These are phyloP conservation scores for Thera britannica DNA, from an alignment of 2,888 invertebrate species.

Conservation along the genomic window DNA sequence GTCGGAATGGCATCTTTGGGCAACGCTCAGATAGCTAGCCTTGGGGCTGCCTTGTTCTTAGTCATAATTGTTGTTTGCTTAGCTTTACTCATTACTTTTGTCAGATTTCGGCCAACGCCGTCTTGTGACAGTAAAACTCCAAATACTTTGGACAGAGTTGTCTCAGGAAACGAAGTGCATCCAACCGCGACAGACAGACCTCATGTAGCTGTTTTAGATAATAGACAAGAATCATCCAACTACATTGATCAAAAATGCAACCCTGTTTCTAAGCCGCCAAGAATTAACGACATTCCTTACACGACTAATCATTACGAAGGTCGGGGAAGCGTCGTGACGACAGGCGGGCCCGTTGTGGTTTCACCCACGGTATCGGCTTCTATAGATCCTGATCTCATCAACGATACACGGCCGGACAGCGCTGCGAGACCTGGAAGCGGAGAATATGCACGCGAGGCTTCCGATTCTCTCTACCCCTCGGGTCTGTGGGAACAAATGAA, in stretches of 20 bases:
- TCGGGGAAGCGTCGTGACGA: slow-evolving; percentile 86
- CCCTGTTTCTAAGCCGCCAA: slow-evolving; percentile 89
- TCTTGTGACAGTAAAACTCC: slow-evolving; percentile 91
- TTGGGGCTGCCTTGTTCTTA: slow-evolving; percentile 92
- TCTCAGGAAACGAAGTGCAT: slow-evolving; percentile 84
- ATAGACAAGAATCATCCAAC: slow-evolving; percentile 74
- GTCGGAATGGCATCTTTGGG: slow-evolving; percentile 93
- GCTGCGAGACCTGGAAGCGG: slow-evolving; percentile 87
- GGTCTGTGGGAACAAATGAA: slow-evolving; percentile 90
- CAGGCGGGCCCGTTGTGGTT: slow-evolving; percentile 87
- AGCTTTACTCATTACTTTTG: slow-evolving; percentile 88
- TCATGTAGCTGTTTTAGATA: slow-evolving; percentile 84
- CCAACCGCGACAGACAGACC: slow-evolving; percentile 80
- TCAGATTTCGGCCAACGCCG: slow-evolving; percentile 90
- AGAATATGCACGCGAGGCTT: slow-evolving; percentile 90
- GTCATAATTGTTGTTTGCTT: slow-evolving; percentile 90
- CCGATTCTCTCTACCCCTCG: slow-evolving; percentile 91
- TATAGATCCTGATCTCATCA: slow-evolving; percentile 94
- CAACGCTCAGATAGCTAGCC: slow-evolving; percentile 93
- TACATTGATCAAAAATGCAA: slow-evolving; percentile 82
- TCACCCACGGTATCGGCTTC: slow-evolving; percentile 90
- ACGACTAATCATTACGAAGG: slow-evolving; percentile 89
- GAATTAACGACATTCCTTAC: slow-evolving; percentile 88
- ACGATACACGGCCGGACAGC: slow-evolving; percentile 90
- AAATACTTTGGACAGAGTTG: slow-evolving; percentile 89